Evolutionary conservation across 2,888 invertebrate genomes (phyloP).

Genomic region (Autographa gamma): DNA sequence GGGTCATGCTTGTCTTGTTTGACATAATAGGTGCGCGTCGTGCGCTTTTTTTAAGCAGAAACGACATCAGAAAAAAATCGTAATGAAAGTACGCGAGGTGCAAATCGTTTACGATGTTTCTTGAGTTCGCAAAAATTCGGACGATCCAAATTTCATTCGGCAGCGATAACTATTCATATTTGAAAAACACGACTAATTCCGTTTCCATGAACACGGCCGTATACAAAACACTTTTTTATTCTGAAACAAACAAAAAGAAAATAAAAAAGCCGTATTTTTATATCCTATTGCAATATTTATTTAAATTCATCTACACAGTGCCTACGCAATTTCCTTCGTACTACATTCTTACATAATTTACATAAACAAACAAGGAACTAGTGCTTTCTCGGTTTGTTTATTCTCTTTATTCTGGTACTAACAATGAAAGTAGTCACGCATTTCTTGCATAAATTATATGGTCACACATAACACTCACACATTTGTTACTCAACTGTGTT

Average conservation of each 20-base stretch:
- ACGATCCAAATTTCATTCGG: background rate
- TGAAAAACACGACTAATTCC: background rate
- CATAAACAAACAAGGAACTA: conserved; percentile 45
- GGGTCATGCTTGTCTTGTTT: conserved; percentile 15
- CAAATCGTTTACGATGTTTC: background rate
- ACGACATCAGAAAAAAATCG: background rate
- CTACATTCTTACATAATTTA: conserved; percentile 40
- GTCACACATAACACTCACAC: conserved; percentile 8
- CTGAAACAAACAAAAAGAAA: conserved; percentile 12
- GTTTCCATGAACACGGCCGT: background rate
- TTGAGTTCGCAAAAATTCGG: background rate
- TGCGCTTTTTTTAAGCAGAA: background rate
- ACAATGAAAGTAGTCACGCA: conserved; percentile 37
- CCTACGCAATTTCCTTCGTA: conserved; percentile 23
- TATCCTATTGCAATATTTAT: conserved; percentile 34
- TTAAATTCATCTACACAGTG: conserved; percentile 25
- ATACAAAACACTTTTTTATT: conserved; percentile 13
- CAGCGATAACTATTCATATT: background rate
- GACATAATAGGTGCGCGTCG: conserved; percentile 15
- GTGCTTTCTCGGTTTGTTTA: conserved; percentile 33
- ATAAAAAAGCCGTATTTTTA: conserved; percentile 30
- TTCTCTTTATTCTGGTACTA: conserved; percentile 16
- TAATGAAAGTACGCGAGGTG: no score
- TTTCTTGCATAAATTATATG: conserved; percentile 6
- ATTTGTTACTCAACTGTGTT: background rate